phyloP scores from a whole-genome alignment of 2,888 invertebrate species.

The Listrodromus nycthemerus region DNA sequence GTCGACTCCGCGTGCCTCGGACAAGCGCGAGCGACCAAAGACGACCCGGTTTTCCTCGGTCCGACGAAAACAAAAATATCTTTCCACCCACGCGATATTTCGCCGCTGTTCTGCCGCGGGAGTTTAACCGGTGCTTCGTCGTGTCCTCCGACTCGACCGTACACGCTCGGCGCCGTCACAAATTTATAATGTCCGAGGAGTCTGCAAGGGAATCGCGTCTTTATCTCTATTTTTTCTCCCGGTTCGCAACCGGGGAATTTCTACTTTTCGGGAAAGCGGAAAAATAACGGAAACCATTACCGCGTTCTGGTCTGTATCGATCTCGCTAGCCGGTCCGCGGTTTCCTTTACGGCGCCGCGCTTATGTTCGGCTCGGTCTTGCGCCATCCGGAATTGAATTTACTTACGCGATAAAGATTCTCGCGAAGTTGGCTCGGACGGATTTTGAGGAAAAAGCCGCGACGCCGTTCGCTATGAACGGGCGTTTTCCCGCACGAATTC shows the following conservation, averaged over 20 bases:
- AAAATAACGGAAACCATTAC: constrained; percentile 25
- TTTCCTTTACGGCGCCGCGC: background rate
- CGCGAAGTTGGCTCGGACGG: background rate
- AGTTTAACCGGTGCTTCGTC: constrained; percentile 4
- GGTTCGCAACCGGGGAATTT: too few relatives aligned
- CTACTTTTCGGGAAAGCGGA: constrained; percentile 3
- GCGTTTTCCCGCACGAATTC: background rate
- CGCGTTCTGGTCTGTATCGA: background rate
- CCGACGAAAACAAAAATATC: constrained; percentile 67
- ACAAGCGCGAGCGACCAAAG: constrained; percentile 44
- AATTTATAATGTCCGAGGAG: constrained; percentile 62
- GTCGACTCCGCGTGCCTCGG: constrained; percentile 34
- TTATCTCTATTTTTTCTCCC: constrained; percentile 18
- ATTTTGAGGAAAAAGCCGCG: background rate
- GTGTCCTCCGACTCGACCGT: constrained; percentile 22
- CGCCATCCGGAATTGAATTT: background rate
- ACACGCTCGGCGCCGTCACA: constrained; percentile 55
- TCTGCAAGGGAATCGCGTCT: constrained; percentile 45
- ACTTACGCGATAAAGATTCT: background rate
- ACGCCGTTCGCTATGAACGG: background rate
- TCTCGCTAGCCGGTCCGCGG: background rate
- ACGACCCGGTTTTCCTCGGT: constrained; percentile 56
- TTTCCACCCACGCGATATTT: constrained; percentile 23
- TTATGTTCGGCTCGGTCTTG: background rate
- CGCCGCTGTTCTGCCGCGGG: constrained; percentile 18